A percentile compares a stretch with the other conserved stretches of the same genome.
Conservation (phyloP, 2,113 vertebrate genomes). For the Micronycteris hirsuta region DNA sequence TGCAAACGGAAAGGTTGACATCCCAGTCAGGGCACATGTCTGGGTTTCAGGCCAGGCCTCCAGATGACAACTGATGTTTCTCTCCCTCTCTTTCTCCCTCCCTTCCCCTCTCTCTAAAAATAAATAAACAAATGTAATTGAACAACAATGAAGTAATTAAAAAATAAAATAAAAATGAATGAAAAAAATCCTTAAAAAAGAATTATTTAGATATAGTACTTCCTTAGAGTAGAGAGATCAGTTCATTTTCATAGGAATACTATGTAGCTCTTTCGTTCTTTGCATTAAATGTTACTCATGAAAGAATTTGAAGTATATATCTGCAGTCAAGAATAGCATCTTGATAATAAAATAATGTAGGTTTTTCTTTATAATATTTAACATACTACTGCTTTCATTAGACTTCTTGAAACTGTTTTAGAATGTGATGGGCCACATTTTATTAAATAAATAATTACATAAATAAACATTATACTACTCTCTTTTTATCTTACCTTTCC, state of each 20-base stretch:
- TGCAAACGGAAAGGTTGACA: too few species aligned
- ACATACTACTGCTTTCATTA: not conserved
- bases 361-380: not conserved
- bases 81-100: too few species aligned
- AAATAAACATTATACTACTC: not conserved
- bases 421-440: not conserved
- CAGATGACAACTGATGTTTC: too few species aligned
- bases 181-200: too few species aligned
- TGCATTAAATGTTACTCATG: not conserved
- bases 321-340: not conserved
- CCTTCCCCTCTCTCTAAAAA: too few species aligned
- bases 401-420: not conserved
- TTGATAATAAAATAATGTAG: not conserved
- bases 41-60: too few species aligned
- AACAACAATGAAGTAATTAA: too few species aligned
- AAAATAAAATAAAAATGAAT: too few species aligned
- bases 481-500: not conserved
- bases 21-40: too few species aligned
- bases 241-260: not conserved
- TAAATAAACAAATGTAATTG: too few species aligned
- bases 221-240: not conserved
- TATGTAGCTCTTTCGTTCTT: not conserved
- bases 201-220: not conserved
- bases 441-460: not conserved
- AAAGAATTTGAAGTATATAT: not conserved